Percentiles rank a stretch among this genome's conserved stretches.
phyloP scores from a whole-genome alignment of 2,797 vertebrate species.

The Clarias platycephalus region DNA sequence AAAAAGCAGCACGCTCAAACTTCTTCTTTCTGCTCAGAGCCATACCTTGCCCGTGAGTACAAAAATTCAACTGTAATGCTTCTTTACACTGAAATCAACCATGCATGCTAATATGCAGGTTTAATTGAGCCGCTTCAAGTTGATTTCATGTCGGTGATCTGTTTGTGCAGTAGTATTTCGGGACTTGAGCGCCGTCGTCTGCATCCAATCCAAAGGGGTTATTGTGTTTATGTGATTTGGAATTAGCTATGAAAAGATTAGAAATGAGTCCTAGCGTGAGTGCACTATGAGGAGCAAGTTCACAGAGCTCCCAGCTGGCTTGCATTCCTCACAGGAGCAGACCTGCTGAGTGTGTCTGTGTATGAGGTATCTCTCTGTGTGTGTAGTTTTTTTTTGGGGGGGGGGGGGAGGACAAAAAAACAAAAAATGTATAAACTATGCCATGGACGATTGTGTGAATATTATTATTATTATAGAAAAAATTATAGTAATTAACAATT shows the following conservation, averaged over 20 bases:
- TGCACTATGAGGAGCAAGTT: background rate
- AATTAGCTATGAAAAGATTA: background rate
- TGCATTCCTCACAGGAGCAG: conserved; percentile 20
- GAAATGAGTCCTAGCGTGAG: background rate
- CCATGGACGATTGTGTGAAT: background rate
- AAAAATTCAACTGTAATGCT: background rate
- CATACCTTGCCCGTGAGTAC: conserved; percentile 1
- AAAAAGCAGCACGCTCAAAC: conserved; percentile 51
- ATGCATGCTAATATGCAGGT: too few species aligned
- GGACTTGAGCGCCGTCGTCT: background rate
- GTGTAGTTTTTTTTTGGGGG: too few species aligned
- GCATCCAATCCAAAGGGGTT: background rate
- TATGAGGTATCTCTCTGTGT: too few species aligned
- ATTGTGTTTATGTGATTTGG: background rate
- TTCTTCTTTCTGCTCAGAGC: conserved; percentile 25
- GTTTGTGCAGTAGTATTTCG: background rate
- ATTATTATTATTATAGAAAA: background rate
- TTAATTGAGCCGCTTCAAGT: background rate
- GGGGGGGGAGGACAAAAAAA: too few species aligned
- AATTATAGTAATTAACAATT: background rate
- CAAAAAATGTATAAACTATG: too few species aligned
- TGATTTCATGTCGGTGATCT: background rate
- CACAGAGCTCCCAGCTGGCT: background rate
- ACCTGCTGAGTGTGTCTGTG: background rate
- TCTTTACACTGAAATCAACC: background rate